A percentile compares a stretch with the other conserved stretches of the same genome.
These are phyloP conservation scores for Tyria jacobaeae DNA, from an alignment of 2,888 invertebrate genomes.

Conservation along the genomic window DNA sequence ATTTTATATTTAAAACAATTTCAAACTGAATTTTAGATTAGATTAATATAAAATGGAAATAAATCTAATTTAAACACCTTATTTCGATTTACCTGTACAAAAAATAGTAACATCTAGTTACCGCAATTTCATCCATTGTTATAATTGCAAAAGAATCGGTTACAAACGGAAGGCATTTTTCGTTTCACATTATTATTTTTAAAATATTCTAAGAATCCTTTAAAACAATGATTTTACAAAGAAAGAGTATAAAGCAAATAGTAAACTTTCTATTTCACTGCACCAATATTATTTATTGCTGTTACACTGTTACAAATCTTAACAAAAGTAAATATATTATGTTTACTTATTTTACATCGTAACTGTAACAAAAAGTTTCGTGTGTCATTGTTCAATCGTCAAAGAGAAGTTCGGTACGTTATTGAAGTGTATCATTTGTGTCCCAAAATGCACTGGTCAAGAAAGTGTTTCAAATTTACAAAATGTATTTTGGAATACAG, in stretches of 20 bases:
- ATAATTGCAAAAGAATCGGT: conserved; percentile 17
- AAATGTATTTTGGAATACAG: conserved; percentile 8
- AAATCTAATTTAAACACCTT: background rate
- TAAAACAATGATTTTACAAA: conserved; percentile 48
- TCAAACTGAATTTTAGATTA: background rate
- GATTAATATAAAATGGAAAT: background rate
- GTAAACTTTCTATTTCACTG: conserved; percentile 61
- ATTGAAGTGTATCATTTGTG: conserved; percentile 18
- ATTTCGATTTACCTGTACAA: background rate
- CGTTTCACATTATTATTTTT: conserved; percentile 53
- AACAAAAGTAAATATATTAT: conserved; percentile 53
- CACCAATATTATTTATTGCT: conserved; percentile 47
- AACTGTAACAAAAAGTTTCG: conserved; percentile 25
- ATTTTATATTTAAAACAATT: background rate
- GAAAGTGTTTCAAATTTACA: conserved; percentile 22
- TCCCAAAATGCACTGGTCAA: conserved; percentile 15
- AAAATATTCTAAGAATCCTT: conserved; percentile 35
- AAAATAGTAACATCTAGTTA: conserved; percentile 2
- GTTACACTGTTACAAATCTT: conserved; percentile 51
- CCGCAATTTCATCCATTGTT: conserved; percentile 22
- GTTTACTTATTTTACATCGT: conserved; percentile 32
- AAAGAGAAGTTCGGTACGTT: conserved; percentile 27
- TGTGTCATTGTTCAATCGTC: conserved; percentile 23
- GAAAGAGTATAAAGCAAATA: conserved; percentile 39
- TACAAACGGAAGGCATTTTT: conserved; percentile 58